Evolutionary conservation across 2,888 invertebrate genomes (phyloP).

Genomic region (Rhogogaster chlorosoma): DNA sequence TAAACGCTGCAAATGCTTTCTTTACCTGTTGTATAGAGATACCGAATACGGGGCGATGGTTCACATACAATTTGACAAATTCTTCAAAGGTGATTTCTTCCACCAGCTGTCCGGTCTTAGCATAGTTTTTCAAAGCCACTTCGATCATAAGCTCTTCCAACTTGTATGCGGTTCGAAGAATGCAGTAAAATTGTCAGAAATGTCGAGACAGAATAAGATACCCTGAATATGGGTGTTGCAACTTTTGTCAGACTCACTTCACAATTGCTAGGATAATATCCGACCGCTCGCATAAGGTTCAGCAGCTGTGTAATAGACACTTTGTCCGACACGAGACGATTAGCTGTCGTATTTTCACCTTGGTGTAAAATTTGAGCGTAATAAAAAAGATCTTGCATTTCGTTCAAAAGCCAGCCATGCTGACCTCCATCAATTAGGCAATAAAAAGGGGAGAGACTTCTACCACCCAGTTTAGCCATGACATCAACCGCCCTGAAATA

Average conservation of each 20-base stretch:
- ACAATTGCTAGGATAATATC: constrained; percentile 87
- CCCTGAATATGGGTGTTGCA: too few species aligned
- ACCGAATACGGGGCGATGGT: constrained; percentile 83
- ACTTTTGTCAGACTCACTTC: constrained; percentile 79
- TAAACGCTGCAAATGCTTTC: constrained; percentile 79
- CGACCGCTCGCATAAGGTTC: constrained; percentile 87
- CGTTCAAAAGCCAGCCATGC: constrained; percentile 85
- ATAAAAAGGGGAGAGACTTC: constrained; percentile 84
- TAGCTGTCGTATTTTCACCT: constrained; percentile 84
- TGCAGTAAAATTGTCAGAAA: constrained; percentile 54
- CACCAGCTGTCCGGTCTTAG: constrained; percentile 76
- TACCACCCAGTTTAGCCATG: constrained; percentile 80
- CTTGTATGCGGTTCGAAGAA: constrained; percentile 69
- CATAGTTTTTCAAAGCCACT: constrained; percentile 80
- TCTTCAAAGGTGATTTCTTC: constrained; percentile 84
- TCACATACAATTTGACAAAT: constrained; percentile 83
- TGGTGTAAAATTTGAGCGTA: constrained; percentile 88
- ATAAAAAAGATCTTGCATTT: constrained; percentile 88
- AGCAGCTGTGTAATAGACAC: constrained; percentile 85
- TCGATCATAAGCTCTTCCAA: constrained; percentile 82
- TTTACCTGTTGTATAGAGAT: constrained; percentile 78
- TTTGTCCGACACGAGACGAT: constrained; percentile 81
- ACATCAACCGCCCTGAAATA: constrained; percentile 79
- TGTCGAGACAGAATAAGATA: not conserved
- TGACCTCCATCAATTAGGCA: constrained; percentile 85